Conservation (phyloP, 2,113 vertebrate species). For the Microtus montanus region DNA sequence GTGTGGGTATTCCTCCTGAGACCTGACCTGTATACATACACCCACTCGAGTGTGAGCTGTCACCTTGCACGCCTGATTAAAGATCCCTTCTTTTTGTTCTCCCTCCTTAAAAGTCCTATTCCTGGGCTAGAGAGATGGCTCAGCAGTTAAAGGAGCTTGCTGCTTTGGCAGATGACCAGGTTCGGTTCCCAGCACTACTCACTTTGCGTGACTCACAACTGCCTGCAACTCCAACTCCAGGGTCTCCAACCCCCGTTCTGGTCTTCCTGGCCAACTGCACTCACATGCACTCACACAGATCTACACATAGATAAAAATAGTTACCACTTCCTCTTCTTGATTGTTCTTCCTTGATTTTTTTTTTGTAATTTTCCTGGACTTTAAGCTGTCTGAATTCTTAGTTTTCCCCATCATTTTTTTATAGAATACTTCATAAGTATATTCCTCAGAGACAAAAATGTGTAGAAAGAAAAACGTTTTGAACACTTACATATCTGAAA, state of each 20-base stretch:
- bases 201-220: no score
- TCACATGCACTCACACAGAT: neutral
- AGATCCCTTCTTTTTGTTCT: neutral
- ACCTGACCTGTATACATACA: fast-evolving
- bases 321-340: neutral
- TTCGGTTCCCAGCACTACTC: neutral
- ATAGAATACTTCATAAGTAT: neutral
- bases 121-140: neutral
- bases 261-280: neutral
- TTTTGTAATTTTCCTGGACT: neutral
- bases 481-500: neutral
- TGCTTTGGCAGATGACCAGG: neutral
- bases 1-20: neutral
- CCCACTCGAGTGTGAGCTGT: neutral
- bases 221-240: neutral
- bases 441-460: neutral
- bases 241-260: no score
- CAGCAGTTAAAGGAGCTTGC: neutral
- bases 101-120: neutral
- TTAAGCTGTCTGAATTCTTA: neutral
- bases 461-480: neutral
- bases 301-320: neutral
- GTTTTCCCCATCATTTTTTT: neutral
- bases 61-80: neutral
- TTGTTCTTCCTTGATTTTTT: neutral